These are phyloP conservation scores for Drosophila melanosoma DNA, from an alignment of 2,888 invertebrate genomes.

Conservation along the genomic window DNA sequence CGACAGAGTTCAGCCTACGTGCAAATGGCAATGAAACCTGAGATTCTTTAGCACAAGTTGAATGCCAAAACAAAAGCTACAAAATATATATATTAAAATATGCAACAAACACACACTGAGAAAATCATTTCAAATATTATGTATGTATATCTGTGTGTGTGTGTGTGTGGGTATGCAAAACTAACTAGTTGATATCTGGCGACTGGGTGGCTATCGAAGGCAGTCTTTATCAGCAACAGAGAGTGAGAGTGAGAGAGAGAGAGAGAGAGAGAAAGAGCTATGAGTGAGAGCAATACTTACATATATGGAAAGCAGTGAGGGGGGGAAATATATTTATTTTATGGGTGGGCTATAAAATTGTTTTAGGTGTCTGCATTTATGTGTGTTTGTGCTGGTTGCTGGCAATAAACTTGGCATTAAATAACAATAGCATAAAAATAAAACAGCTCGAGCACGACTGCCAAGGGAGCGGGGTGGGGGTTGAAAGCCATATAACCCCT, in stretches of 20 bases:
- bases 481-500: constrained; percentile 48
- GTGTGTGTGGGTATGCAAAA: constrained; percentile 37
- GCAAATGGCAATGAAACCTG: constrained; percentile 71
- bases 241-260: background rate
- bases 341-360: constrained; percentile 74
- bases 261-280: background rate
- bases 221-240: constrained; percentile 52
- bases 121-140: constrained; percentile 36
- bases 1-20: constrained; percentile 64
- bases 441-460: constrained; percentile 61
- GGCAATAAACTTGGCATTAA: constrained; percentile 76
- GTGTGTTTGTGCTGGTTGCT: constrained; percentile 43
- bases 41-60: constrained; percentile 64
- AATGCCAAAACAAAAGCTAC: constrained; percentile 59
- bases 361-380: constrained; percentile 64
- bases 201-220: constrained; percentile 60
- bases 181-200: constrained; percentile 30
- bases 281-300: constrained; percentile 22
- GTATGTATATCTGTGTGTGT: constrained; percentile 15
- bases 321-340: constrained; percentile 47
- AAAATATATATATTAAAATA: constrained; percentile 45
- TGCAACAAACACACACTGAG: constrained; percentile 50
- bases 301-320: constrained; percentile 52
- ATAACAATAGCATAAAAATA: constrained; percentile 79
- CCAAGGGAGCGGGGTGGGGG: constrained; percentile 15